Base-by-base conservation (phyloP, 2,113 vertebrate species). In the Rousettus leschenaultii region DNA sequence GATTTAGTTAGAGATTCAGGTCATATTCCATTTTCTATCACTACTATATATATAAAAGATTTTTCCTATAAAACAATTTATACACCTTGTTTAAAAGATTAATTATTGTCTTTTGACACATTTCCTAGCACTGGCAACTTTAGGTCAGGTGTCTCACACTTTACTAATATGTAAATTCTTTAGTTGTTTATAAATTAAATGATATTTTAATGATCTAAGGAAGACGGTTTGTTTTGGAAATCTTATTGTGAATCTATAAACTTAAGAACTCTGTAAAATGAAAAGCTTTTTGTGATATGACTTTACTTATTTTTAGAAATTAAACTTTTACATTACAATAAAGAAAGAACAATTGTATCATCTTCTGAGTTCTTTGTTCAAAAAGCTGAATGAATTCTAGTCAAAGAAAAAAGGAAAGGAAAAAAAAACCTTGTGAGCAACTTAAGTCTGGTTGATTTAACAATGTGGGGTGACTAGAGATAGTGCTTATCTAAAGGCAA, bases 251-350 rank as follows among this genome's bases (percentile, higher is more conserved):
- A 92, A 75, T 89, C 80, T 79, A n/a, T 48, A 89, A 82, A 38
- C 21, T 71, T 40, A 79, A 87, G 51, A 51, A 59, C 26, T n/a
- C n/a, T 24, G 26, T 73, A 40, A 53, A n/a, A 7, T 59, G 8
- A 63, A 88, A 91, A 77, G 21, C 33, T 82, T 89, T 83, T 70
- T 26, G 15, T 59, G 38, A 73, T 80, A 19, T 40, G 28, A 70
- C 35, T 78, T 97, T n/a, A 94, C 43, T 74, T 92, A 87, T 84
- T 92, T 75, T 87, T 28, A 90, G 59, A 79, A 94, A 48, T 48
- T 53, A 7, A 63, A n/a, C 19, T 21, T 92, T 92, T 75, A 57
- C 7, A 48, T 92, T 75, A 57, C 7, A 48, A 71, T 35, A 93
- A 75, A 73, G 43, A 95, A 83, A 55, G 63, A 48, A n/a, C 1